Evolutionary conservation across 2,113 vertebrate species (phyloP), one percentile per base, ranked within the genome.

Genomic region (Verasper variegatus): DNA sequence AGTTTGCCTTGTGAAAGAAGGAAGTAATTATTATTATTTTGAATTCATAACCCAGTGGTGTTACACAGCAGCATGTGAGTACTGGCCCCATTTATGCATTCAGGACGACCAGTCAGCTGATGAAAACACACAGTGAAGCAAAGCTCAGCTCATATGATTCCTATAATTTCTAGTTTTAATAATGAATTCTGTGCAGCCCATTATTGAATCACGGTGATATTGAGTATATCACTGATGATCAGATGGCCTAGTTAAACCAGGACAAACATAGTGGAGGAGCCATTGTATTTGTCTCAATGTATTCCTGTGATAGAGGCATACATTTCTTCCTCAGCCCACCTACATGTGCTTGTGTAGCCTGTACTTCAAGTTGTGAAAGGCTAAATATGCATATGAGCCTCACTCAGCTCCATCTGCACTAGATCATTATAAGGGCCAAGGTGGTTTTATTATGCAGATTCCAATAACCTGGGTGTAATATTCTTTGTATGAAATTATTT

Each of bases 11-110:
- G 59, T 76, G 72, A 76, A 81, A 67, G 66, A 81, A 76, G 56
- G 40, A 42, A 42, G 40, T 42, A 13, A 42, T 89, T 89, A 86
- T 88, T 76, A 70, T 80, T 68, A 59, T 80, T 80, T 81, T 67
- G 64, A 70, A 73, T 83, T 84, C 84, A 87, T 78, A 76, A 78
- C 20, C 55, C 68, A 45, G 14, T 77, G 71, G 76, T 60, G 82
- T 72, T 86, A 42, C 67, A 24, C 57, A 47, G 69, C 75, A 45
- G 69, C 65, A 10, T 64, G 52, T 68, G 76, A 82, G 76, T n/a
- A 37, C 47, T 68, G 80, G 75, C 2, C 78, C 80, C 78, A 83
- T 87, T 84, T 88, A 81, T 35, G 65, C 56, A 78, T 89, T 88
- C 52, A 68, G 68, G 76, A 55, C 62, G 51, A 52, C 42, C 84